A percentile compares a stretch with the other conserved stretches of the same genome.
Conservation (phyloP, 1,140 invertebrate genomes). For the Bombus waltoni region DNA sequence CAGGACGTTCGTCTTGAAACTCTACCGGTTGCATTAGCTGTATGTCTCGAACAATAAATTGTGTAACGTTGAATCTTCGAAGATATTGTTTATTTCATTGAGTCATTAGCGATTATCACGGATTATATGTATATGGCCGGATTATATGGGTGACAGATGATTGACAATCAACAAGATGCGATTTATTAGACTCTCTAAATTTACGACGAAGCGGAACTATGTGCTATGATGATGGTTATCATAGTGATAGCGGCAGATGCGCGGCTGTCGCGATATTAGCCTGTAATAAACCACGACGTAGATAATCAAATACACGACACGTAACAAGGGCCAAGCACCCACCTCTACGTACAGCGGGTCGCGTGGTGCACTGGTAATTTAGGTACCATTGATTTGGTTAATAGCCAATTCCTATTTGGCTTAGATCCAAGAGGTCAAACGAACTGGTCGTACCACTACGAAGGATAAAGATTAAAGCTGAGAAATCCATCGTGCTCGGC, state of each 20-base stretch:
- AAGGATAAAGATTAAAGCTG: conserved; percentile 65
- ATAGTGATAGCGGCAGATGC: conserved; percentile 68
- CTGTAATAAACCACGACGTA: conserved; percentile 78
- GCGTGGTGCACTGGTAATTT: conserved; percentile 76
- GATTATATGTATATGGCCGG: too few species aligned
- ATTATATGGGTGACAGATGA: not conserved
- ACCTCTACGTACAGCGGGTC: conserved; percentile 67
- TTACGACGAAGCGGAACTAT: conserved; percentile 24
- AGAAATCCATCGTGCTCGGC: conserved; percentile 29
- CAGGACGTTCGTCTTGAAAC: too few species aligned
- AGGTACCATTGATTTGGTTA: conserved; percentile 81
- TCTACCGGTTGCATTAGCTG: too few species aligned
- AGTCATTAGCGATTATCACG: too few species aligned
- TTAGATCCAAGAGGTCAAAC: conserved; percentile 76
- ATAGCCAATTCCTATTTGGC: conserved; percentile 82
- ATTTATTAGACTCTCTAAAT: conserved; percentile 52
- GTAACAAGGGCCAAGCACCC: conserved; percentile 76
- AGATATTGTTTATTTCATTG: not conserved
- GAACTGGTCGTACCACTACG: conserved; percentile 67
- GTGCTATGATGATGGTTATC: conserved; percentile 52
- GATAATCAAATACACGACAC: conserved; percentile 81
- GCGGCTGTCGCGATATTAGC: conserved; percentile 73
- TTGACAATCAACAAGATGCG: conserved; percentile 14
- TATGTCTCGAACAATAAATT: not conserved
- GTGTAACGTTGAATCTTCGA: not conserved